These are phyloP conservation scores for Phymastichus coffea DNA, from an alignment of 1,140 invertebrate genomes.

Conservation along the genomic window DNA sequence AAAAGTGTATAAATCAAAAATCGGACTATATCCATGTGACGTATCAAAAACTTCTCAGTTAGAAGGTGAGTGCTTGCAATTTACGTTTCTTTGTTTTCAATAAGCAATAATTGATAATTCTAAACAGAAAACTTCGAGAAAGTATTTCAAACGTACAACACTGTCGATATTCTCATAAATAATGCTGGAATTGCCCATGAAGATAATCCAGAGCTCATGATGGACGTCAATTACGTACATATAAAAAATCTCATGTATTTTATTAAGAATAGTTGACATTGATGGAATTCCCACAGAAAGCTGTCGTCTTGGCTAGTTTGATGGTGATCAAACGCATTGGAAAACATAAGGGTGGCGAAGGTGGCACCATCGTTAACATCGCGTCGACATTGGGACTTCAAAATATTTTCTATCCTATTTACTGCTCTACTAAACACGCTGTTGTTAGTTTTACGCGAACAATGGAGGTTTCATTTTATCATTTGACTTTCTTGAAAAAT, in stretches of 20 bases:
- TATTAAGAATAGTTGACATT: too few relatives aligned
- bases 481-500: neutral
- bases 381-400: slow-evolving; percentile 60
- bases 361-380: slow-evolving; percentile 65
- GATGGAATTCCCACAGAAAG: slow-evolving; percentile 35
- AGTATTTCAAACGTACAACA: neutral
- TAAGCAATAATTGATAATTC: too few relatives aligned
- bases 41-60: neutral
- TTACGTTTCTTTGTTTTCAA: too few relatives aligned
- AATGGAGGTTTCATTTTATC: slow-evolving; percentile 45
- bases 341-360: slow-evolving; percentile 61
- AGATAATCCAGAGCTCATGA: neutral
- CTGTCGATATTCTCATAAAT: neutral
- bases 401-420: slow-evolving; percentile 53
- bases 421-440: slow-evolving; percentile 68
- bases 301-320: slow-evolving; percentile 41
- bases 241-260: too few relatives aligned
- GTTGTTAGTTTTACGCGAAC: slow-evolving; percentile 58
- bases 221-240: neutral
- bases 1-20: neutral
- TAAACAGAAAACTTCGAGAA: slow-evolving; percentile 11
- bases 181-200: neutral
- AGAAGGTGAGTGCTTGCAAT: too few relatives aligned
- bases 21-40: neutral
- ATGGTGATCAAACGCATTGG: slow-evolving; percentile 56